A percentile compares a stretch with the other conserved stretches of the same genome.
Evolutionary conservation across 1,140 invertebrate genomes (phyloP).

Genomic region (Pachypeltis micranthus): DNA sequence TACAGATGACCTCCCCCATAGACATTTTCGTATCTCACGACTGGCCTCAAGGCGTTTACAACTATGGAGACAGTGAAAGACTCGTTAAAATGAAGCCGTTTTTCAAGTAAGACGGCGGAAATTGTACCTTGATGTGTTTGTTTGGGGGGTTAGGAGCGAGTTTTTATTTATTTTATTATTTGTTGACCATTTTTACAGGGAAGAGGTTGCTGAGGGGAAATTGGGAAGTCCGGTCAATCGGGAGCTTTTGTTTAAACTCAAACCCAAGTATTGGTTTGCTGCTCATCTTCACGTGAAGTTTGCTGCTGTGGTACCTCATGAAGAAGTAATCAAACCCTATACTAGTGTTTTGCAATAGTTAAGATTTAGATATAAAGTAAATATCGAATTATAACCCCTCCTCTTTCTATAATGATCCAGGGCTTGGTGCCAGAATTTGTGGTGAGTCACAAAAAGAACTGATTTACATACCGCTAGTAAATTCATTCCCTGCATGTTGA

Average conservation of each 20-base stretch:
- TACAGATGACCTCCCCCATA: constrained; percentile 55
- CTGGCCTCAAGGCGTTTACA: constrained; percentile 83
- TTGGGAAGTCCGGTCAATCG: constrained; percentile 75
- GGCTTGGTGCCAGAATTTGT: no score
- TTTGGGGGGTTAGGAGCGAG: no score
- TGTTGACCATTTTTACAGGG: constrained; percentile 37
- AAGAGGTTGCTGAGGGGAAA: constrained; percentile 66
- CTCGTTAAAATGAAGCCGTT: constrained; percentile 75
- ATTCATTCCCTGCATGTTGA: no score
- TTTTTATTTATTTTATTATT: constrained; percentile 12
- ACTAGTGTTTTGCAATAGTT: no score
- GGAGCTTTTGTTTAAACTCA: constrained; percentile 62
- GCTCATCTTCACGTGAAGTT: constrained; percentile 97
- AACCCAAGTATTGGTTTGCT: constrained; percentile 90
- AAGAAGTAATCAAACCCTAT: no score
- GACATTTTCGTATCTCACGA: constrained; percentile 94
- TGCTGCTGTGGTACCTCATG: constrained; percentile 69
- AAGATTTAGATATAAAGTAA: no score
- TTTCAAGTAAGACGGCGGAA: constrained; percentile 47
- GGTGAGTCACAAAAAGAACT: no score
- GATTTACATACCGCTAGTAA: no score
- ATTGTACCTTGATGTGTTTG: not conserved
- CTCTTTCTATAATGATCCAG: no score
- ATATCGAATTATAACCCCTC: no score
- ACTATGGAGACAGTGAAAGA: constrained; percentile 66